Conservation (phyloP, 2,888 invertebrate species). For the Drosophila rubida region DNA sequence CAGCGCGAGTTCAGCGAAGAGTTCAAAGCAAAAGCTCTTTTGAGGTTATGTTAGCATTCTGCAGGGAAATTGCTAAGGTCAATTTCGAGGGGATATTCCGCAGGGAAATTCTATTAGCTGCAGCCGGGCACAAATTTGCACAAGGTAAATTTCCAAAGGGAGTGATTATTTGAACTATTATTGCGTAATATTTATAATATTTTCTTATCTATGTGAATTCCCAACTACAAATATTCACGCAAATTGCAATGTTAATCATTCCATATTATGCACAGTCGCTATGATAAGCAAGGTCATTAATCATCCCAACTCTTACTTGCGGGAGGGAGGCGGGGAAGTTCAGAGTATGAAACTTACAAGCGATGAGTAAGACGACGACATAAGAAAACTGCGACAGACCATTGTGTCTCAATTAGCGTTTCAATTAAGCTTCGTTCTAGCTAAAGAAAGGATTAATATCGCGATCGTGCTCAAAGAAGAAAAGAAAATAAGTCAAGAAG, state of each 20-base stretch:
- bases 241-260: neutral
- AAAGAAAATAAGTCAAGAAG: neutral
- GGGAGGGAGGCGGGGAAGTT: neutral
- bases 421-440: neutral
- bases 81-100: neutral
- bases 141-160: too few relatives aligned
- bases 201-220: conserved; percentile 9
- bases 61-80: neutral
- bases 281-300: conserved; percentile 18
- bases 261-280: neutral
- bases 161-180: too few relatives aligned
- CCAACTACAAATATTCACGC: neutral
- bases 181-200: too few relatives aligned
- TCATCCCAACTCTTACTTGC: conserved; percentile 4
- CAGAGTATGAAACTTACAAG: neutral
- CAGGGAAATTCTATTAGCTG: too few relatives aligned
- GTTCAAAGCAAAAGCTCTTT: conserved; percentile 28
- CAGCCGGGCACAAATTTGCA: too few relatives aligned
- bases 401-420: conserved; percentile 2
- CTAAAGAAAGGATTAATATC: neutral
- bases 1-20: conserved; percentile 31
- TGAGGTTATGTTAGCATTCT: conserved; percentile 1
- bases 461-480: neutral
- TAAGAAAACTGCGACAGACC: neutral
- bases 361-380: conserved; percentile 2